Conservation (phyloP, 2,797 vertebrate species). For the Sebastes goodei region DNA sequence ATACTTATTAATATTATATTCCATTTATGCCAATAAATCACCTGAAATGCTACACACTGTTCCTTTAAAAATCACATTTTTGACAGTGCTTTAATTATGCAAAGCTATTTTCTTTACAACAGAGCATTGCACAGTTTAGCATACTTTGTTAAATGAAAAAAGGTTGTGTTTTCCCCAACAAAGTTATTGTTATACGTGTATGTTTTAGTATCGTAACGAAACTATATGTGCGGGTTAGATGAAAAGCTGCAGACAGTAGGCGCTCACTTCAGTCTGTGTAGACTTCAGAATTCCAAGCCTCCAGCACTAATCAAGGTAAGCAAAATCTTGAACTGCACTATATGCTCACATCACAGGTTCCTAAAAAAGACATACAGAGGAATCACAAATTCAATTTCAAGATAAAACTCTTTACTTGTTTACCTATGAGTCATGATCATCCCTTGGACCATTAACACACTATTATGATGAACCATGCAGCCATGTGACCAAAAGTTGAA, state of each 20-base stretch:
- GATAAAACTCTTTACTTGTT: background rate
- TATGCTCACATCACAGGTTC: background rate
- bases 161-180: background rate
- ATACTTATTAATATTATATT: no score
- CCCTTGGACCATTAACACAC: no score
- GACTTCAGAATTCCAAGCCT: no score
- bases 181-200: background rate
- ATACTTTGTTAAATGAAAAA: background rate
- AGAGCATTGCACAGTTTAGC: background rate
- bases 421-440: background rate
- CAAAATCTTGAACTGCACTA: background rate
- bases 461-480: background rate
- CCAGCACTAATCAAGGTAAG: background rate
- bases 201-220: accelerated
- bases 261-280: no score
- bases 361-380: background rate
- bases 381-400: background rate
- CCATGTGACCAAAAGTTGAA: background rate
- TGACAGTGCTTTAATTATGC: no score
- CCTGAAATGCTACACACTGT: no score
- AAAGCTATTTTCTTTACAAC: background rate
- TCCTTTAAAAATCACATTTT: no score
- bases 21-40: no score
- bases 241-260: no score
- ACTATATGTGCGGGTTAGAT: background rate